These are phyloP conservation scores for Corythaixoides concolor DNA, from an alignment of 2,113 vertebrate species.

Conservation along the genomic window DNA sequence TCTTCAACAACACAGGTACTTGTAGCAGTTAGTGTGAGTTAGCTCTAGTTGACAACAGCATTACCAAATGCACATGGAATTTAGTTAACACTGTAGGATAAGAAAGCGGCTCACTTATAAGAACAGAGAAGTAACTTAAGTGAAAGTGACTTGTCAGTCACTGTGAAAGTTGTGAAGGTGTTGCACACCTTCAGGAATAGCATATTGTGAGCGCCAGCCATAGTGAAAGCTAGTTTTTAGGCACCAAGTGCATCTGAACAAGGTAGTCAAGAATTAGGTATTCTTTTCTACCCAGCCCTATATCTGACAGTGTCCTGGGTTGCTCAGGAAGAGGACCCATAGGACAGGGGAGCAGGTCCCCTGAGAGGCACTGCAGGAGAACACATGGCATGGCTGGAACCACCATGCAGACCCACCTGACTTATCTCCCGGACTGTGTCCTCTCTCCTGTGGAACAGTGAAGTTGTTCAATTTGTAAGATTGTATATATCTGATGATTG, in stretches of 20 bases:
- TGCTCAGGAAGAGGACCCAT: background rate
- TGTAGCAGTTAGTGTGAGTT: background rate
- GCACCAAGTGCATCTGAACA: background rate
- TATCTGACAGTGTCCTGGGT: background rate
- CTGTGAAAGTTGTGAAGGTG: background rate
- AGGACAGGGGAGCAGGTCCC: background rate
- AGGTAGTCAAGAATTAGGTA: background rate
- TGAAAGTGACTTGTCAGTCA: background rate
- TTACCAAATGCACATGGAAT: background rate
- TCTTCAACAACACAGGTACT: background rate
- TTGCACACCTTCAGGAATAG: background rate
- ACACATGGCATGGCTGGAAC: background rate
- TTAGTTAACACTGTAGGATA: background rate
- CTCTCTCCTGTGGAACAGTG: background rate
- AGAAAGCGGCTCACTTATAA: background rate
- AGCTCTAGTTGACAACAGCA: rapidly evolving
- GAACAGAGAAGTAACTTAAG: background rate
- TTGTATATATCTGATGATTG: background rate
- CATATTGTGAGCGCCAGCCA: rapidly evolving
- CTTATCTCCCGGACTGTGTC: background rate
- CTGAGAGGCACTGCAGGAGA: background rate
- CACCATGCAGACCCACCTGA: rapidly evolving
- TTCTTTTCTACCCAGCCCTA: background rate
- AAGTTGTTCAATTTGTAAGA: background rate
- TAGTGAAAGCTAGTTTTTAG: background rate